Evolutionary conservation across 2,888 invertebrate genomes (phyloP), one percentile per base, ranked within the genome.

Genomic region (Mechanitis mazaeus): DNA sequence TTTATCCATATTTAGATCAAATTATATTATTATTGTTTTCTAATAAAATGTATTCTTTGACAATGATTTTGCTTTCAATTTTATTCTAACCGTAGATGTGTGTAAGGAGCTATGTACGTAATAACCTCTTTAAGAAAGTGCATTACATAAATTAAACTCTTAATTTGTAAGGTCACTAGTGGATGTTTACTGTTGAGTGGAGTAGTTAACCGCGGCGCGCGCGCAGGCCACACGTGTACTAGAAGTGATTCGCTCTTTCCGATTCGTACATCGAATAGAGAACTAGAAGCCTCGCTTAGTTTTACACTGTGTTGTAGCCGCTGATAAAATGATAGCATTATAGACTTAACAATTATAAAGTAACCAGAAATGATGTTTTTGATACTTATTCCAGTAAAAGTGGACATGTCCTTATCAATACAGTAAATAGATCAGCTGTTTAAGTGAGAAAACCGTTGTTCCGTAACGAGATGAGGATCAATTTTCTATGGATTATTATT

Each of bases 351-450:
- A 20, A 55, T 46, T 55, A 35, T 45, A 47, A 46, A 60, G 60
- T 42, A 59, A 60, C 56, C 53, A 63, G 70, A 69, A 72, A 77
- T 69, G 70, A 87, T 88, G 87, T 81, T 78, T 76, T 80, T 81
- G 73, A 76, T 80, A 78, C 72, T 78, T 70, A 78, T 84, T 72
- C 78, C 78, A 71, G 82, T 78, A 67, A 79, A 71, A 81, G 87
- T 86, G 86, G 89, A 86, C 78, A 88, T 88, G 88, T 85, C 87
- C 70, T 77, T 88, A 80, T 88, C 87, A 73, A 88, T 88, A 84
- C 87, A 89, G 78, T 89, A 88, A 80, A 76, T 72, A 70, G 70
- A 72, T 73, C 76, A 76, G 75, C 78, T 75, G 78, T 74, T 76
- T 72, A 68, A 71, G 79, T 81, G 80, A 75, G 71, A 71, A 71